Evolutionary conservation across 2,888 invertebrate genomes (phyloP).

Genomic region (Andrena hattorfiana): DNA sequence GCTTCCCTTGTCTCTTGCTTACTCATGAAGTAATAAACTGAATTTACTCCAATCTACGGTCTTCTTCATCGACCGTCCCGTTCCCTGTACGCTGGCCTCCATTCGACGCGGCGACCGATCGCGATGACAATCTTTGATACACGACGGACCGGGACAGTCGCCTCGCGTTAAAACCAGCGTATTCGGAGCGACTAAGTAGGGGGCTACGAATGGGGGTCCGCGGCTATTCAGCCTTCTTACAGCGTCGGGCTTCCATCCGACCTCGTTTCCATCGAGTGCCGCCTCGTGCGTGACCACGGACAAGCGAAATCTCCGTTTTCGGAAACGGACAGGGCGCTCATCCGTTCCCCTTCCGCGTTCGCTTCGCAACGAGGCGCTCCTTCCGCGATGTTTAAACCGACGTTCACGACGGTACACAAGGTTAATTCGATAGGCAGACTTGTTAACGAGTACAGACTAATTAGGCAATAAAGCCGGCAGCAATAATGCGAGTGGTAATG

Average conservation of each 20-base stretch:
- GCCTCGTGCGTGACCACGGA: constrained; percentile 53
- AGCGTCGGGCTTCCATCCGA: constrained; percentile 22
- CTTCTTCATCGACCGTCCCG: constrained; percentile 34
- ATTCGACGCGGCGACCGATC: neutral
- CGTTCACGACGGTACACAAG: constrained; percentile 9
- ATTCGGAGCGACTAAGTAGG: neutral
- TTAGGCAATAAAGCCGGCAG: constrained; percentile 35
- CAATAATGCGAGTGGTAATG: constrained; percentile 33
- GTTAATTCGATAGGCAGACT: constrained; percentile 32
- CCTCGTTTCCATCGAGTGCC: constrained; percentile 49
- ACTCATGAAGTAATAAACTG: constrained; percentile 76
- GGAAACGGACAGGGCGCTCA: neutral
- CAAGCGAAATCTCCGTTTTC: constrained; percentile 51
- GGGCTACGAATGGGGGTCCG: constrained; percentile 8
- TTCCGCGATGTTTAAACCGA: neutral
- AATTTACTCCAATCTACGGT: constrained; percentile 75
- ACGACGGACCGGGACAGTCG: neutral
- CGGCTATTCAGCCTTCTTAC: constrained; percentile 39
- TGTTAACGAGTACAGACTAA: constrained; percentile 36
- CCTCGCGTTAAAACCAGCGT: neutral
- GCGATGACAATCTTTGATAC: no score
- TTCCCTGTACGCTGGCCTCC: constrained; percentile 13
- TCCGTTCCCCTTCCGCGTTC: constrained; percentile 1
- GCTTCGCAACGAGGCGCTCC: neutral
- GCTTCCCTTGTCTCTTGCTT: constrained; percentile 74